These are phyloP conservation scores for Euschistus heros DNA, from an alignment of 1,140 invertebrate species.

Conservation along the genomic window DNA sequence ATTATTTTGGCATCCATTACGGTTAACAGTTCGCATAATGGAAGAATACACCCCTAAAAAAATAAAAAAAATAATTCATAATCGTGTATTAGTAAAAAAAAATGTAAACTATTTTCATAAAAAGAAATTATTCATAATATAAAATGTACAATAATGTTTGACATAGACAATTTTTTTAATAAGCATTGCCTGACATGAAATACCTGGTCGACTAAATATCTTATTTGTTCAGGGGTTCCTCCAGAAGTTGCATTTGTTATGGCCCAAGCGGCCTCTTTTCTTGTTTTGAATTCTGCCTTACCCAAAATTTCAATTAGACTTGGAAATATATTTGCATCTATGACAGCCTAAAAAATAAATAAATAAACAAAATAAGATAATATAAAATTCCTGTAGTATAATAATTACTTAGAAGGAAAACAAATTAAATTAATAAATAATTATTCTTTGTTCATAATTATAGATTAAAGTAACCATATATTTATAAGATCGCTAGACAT, in stretches of 20 bases:
- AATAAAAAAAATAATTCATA: conserved; percentile 1
- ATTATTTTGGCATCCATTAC: conserved; percentile 93
- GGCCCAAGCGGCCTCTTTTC: conserved; percentile 96
- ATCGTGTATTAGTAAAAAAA: background rate
- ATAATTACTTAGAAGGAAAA: too few relatives aligned
- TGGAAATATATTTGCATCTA: conserved; percentile 92
- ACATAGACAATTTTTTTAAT: background rate
- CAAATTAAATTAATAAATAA: too few relatives aligned
- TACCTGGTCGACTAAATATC: conserved; percentile 44
- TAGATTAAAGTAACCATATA: background rate
- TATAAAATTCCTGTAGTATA: too few relatives aligned
- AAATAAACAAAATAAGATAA: background rate
- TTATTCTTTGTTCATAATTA: background rate
- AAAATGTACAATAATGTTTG: background rate
- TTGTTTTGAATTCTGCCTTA: conserved; percentile 90
- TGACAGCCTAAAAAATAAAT: conserved; percentile 59
- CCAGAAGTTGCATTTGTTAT: conserved; percentile 96
- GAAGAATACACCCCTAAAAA: conserved; percentile 71
- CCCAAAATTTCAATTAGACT: conserved; percentile 80
- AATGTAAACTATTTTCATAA: background rate
- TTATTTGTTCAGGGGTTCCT: conserved; percentile 85
- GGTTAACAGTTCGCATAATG: conserved; percentile 86
- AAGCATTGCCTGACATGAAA: too few relatives aligned
- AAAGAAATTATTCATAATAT: background rate
- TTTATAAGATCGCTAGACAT: too few relatives aligned